Evolutionary conservation across 2,113 vertebrate genomes (phyloP).

Genomic region (Regulus satrapa): DNA sequence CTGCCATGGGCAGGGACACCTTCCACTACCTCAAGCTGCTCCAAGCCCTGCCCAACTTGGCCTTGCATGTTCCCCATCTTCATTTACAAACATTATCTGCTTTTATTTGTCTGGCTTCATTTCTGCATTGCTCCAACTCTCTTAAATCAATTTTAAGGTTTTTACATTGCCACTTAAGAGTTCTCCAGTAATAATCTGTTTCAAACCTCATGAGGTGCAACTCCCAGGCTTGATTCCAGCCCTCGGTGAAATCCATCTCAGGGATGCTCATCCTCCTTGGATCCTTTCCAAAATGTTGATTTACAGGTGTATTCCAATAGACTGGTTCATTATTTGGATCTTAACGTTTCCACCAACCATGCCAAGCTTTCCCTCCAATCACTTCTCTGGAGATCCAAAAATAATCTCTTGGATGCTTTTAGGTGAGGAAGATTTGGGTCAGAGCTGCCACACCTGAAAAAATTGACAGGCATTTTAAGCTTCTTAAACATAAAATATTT

Average conservation of each 20-base stretch:
- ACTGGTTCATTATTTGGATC: neutral
- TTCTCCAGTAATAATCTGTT: neutral
- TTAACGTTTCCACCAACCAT: neutral
- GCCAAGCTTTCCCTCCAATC: neutral
- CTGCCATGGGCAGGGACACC: neutral
- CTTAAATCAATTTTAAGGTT: neutral
- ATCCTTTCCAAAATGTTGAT: neutral
- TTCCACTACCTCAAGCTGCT: neutral
- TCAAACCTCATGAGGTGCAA: neutral
- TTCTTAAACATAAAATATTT: neutral
- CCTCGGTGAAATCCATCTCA: neutral
- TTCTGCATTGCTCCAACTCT: neutral
- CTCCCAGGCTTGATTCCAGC: neutral
- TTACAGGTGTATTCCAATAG: neutral
- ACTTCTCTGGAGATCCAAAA: neutral
- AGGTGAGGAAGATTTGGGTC: neutral
- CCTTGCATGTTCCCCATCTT: neutral
- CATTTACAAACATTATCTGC: neutral
- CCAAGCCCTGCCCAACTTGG: neutral
- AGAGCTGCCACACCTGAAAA: neutral
- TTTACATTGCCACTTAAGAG: neutral
- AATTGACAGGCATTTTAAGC: accelerated
- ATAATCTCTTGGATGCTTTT: neutral
- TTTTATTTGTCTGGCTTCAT: neutral
- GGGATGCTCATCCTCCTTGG: neutral